phyloP scores from a whole-genome alignment of 2,113 vertebrate species.

The Xyrauchen texanus region DNA sequence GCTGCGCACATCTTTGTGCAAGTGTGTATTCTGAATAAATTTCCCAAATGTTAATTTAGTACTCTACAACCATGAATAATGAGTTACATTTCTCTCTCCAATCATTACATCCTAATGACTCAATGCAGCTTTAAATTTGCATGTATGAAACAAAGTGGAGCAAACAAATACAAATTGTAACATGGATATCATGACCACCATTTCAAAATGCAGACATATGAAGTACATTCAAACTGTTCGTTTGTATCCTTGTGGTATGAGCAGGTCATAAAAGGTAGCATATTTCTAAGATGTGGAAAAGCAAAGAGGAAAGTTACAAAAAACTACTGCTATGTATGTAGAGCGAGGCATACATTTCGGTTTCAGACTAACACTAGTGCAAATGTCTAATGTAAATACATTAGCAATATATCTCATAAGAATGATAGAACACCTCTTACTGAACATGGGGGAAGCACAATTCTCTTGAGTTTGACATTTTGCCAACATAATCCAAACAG shows the following conservation, averaged over 20 bases:
- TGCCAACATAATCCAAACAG: background rate
- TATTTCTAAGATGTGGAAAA: background rate
- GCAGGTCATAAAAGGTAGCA: background rate
- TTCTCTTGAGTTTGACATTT: background rate
- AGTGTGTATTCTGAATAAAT: slow-evolving; percentile 2
- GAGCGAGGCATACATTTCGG: background rate
- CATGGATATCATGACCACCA: background rate
- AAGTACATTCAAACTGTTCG: slow-evolving; percentile 41
- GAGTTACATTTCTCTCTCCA: too few relatives aligned
- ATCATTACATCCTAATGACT: background rate
- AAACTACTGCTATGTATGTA: slow-evolving; percentile 7
- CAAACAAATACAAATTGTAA: background rate
- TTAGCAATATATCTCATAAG: background rate
- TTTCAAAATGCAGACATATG: background rate
- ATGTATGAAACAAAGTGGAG: background rate
- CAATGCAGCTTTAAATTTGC: slow-evolving; percentile 3
- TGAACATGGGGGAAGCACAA: background rate
- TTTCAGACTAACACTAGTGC: slow-evolving; percentile 23
- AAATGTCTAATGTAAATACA: slow-evolving; percentile 32
- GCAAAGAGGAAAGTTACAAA: slow-evolving; percentile 26
- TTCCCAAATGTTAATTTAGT: background rate
- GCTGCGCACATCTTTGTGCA: slow-evolving; percentile 54
- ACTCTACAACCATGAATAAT: too few relatives aligned
- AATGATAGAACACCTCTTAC: background rate
- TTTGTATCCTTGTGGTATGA: background rate